A percentile compares a stretch with the other conserved stretches of the same genome.
phyloP scores from a whole-genome alignment of 2,113 vertebrate species.

The Okapia johnstoni region DNA sequence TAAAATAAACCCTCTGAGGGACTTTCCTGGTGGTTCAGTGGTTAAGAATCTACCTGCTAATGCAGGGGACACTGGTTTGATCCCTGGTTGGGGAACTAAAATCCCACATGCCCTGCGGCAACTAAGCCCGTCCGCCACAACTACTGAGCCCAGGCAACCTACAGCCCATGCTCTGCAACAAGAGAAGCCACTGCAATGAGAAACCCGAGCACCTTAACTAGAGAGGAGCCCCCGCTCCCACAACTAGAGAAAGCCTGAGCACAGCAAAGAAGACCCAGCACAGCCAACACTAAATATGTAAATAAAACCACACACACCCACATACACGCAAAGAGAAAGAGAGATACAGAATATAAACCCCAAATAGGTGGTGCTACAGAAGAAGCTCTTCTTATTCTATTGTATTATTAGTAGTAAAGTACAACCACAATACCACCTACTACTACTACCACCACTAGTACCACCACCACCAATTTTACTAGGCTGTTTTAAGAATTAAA shows the following conservation, averaged over 20 bases:
- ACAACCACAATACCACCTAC: not conserved
- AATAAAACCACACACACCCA: not conserved
- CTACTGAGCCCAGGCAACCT: not conserved
- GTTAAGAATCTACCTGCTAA: not conserved
- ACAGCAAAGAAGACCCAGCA: too few species aligned
- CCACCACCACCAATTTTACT: not conserved
- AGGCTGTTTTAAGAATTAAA: not conserved
- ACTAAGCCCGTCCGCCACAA: not conserved
- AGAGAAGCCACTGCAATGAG: not conserved
- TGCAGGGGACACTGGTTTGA: not conserved
- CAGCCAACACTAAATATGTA: not conserved
- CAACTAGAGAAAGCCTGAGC: not conserved
- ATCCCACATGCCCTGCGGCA: not conserved
- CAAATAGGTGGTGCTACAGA: rapidly evolving
- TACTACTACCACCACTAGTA: not conserved
- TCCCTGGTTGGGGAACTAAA: not conserved
- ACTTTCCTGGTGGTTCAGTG: not conserved
- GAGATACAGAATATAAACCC: not conserved
- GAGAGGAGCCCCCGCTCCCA: not conserved
- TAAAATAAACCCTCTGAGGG: not conserved
- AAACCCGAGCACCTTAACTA: not conserved
- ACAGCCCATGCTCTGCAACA: not conserved
- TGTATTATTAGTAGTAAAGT: rapidly evolving
- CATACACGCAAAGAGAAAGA: not conserved
- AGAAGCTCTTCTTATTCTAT: not conserved